Conservation (phyloP, 2,797 vertebrate species). For the Dicrostonyx torquatus region DNA sequence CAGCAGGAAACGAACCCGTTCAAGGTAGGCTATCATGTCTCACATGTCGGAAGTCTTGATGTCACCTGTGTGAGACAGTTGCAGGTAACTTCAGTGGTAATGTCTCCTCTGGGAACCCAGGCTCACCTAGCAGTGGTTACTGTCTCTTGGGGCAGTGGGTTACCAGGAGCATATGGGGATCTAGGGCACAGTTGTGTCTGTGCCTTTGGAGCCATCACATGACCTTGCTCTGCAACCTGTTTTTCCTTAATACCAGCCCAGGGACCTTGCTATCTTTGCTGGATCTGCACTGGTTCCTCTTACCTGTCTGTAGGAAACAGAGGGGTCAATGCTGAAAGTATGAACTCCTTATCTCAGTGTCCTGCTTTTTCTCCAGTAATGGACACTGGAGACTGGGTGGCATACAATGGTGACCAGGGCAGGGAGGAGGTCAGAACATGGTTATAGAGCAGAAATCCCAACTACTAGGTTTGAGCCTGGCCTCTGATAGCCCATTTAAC, state of each 20-base stretch:
- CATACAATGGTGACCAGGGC: neutral
- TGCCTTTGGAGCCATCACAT: neutral
- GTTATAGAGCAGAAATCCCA: neutral
- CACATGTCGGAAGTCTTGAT: neutral
- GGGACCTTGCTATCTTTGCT: neutral
- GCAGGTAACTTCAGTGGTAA: neutral
- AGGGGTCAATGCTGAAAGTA: neutral
- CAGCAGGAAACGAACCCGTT: slow-evolving; percentile 90
- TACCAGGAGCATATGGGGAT: too few species aligned
- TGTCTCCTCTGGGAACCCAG: neutral
- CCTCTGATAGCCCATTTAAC: neutral
- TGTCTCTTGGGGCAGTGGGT: neutral
- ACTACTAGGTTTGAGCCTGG: neutral
- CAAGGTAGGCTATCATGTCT: slow-evolving; percentile 87
- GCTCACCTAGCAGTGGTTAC: neutral
- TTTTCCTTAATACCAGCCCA: neutral
- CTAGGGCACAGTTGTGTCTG: neutral
- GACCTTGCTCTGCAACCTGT: neutral
- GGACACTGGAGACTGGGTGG: neutral
- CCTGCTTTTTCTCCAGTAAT: neutral
- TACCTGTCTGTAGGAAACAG: neutral
- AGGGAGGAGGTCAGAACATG: neutral
- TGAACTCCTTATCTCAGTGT: neutral
- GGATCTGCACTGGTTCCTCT: too few species aligned
- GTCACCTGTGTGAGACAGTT: neutral